These are phyloP conservation scores for Gallinago nigripennis DNA, from an alignment of 2,797 vertebrate genomes.

Conservation along the genomic window DNA sequence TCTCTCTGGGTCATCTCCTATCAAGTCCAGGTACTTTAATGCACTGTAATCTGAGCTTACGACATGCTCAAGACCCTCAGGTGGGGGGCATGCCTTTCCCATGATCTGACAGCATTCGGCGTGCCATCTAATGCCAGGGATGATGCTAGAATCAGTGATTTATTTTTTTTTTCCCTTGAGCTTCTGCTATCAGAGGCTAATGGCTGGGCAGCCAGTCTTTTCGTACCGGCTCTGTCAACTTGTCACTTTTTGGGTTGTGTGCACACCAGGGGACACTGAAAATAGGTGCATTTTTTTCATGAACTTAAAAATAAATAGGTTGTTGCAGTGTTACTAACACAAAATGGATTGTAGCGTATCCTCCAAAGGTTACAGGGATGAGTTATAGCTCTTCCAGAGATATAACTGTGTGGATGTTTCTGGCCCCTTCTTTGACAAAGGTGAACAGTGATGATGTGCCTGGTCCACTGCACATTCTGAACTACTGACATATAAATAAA, in stretches of 20 bases:
- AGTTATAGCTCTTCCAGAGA: conserved; percentile 38
- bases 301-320: conserved; percentile 45
- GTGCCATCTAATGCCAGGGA: background rate
- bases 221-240: background rate
- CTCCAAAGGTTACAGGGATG: conserved; percentile 45
- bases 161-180: background rate
- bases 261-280: background rate
- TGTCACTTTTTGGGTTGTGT: conserved; percentile 13
- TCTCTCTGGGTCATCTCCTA: background rate
- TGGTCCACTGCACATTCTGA: conserved; percentile 58
- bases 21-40: rapidly evolving
- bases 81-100: rapidly evolving
- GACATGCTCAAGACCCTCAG: background rate
- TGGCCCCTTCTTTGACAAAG: conserved; percentile 49
- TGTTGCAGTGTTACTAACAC: conserved; percentile 6
- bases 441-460: conserved; percentile 54
- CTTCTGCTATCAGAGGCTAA: background rate
- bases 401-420: background rate
- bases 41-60: background rate
- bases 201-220: background rate
- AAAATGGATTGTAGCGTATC: conserved; percentile 46
- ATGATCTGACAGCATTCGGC: background rate
- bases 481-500: conserved; percentile 62
- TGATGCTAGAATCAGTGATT: background rate
- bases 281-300: conserved; percentile 45